Conservation (phyloP, 2,888 invertebrate genomes). For the Cantharis flavilabris region DNA sequence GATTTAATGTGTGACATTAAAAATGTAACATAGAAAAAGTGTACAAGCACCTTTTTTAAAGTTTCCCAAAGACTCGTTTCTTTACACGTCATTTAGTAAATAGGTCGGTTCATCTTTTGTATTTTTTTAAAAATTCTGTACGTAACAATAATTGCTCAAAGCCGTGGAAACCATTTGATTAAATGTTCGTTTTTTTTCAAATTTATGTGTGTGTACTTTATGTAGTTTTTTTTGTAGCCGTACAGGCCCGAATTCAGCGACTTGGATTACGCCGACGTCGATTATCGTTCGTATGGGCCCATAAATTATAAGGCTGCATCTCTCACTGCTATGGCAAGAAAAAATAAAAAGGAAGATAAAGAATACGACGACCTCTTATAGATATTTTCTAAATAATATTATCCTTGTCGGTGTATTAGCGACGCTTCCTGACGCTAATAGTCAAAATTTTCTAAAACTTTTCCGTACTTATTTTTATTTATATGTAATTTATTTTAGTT, state of each 20-base stretch:
- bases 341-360: slow-evolving; percentile 55
- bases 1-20: not conserved
- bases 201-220: slow-evolving; percentile 10
- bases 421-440: not conserved
- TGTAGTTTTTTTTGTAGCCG: slow-evolving; percentile 64
- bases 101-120: slow-evolving; percentile 17
- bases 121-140: slow-evolving; percentile 21
- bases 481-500: not conserved
- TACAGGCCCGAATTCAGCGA: slow-evolving; percentile 77
- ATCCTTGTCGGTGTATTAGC: not conserved
- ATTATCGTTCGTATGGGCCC: slow-evolving; percentile 87
- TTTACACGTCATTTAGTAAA: slow-evolving; percentile 43
- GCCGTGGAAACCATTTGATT: not conserved
- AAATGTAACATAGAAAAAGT: not conserved
- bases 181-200: not conserved
- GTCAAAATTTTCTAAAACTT: not conserved
- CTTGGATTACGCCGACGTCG: slow-evolving; percentile 88
- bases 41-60: slow-evolving; percentile 20
- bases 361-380: slow-evolving; percentile 51
- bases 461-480: not conserved
- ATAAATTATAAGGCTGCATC: slow-evolving; percentile 92
- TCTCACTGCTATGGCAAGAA: slow-evolving; percentile 76
- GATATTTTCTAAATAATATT: slow-evolving; percentile 13
- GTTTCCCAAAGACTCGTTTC: slow-evolving; percentile 37
- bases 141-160: not conserved